A percentile compares a stretch with the other conserved stretches of the same genome.
Evolutionary conservation across 2,797 vertebrate genomes (phyloP).

Genomic region (Hoplostethus atlanticus): DNA sequence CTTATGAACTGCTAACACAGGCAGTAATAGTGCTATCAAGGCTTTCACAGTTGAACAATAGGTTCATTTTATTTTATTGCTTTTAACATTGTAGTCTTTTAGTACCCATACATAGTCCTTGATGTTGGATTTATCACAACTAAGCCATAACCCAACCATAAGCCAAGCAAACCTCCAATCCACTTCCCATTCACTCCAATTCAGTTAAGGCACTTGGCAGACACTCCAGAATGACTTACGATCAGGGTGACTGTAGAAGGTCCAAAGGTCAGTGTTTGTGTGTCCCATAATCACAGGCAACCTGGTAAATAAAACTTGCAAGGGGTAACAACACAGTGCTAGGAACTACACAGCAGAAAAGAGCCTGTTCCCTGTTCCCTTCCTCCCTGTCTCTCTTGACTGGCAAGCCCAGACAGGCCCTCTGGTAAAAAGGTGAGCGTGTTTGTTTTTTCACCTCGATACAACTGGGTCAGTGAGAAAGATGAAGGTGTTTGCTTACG

Average conservation of each 20-base stretch:
- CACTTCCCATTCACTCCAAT: not conserved
- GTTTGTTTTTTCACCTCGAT: slow-evolving; percentile 64
- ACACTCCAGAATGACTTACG: not conserved
- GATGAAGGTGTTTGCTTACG: slow-evolving; percentile 48
- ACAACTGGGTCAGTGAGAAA: slow-evolving; percentile 69
- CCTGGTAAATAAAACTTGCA: slow-evolving; percentile 37
- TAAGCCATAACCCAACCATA: too few relatives aligned
- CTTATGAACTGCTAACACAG: not conserved
- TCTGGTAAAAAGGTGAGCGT: slow-evolving; percentile 60
- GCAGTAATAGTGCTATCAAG: not conserved
- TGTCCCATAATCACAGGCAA: slow-evolving; percentile 42
- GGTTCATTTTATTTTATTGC: not conserved
- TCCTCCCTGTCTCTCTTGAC: slow-evolving; percentile 6
- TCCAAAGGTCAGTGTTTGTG: slow-evolving; percentile 11
- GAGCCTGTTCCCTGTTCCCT: slow-evolving; percentile 4
- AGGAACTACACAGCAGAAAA: slow-evolving; percentile 3
- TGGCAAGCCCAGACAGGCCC: slow-evolving; percentile 65
- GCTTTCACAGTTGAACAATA: too few relatives aligned
- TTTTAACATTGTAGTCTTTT: not conserved
- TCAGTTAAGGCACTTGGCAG: too few relatives aligned
- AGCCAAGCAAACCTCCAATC: not conserved
- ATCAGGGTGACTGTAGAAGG: not conserved
- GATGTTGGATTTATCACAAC: too few relatives aligned
- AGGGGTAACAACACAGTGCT: not conserved
- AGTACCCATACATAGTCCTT: too few relatives aligned